Conservation (phyloP, 2,888 invertebrate genomes). For the Augiades crinisus region DNA sequence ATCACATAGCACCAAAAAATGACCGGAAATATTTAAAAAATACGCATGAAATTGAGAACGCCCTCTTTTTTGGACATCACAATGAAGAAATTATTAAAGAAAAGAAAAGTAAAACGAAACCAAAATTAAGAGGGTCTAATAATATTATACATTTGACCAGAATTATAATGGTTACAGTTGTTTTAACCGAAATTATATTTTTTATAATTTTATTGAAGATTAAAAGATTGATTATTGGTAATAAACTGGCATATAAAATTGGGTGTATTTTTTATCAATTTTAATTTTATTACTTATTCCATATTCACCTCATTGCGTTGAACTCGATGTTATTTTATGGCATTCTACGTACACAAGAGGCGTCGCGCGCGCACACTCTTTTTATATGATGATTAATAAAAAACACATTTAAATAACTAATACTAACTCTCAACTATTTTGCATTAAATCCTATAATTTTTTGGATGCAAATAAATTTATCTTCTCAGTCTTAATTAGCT, state of each 20-base stretch:
- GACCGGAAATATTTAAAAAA: too few relatives aligned
- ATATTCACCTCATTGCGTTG: slow-evolving; percentile 1
- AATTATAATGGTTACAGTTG: too few relatives aligned
- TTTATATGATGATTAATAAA: neutral
- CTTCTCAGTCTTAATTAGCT: neutral
- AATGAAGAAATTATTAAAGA: too few relatives aligned
- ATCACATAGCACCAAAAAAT: too few relatives aligned
- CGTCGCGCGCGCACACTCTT: slow-evolving; percentile 1
- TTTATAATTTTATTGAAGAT: too few relatives aligned
- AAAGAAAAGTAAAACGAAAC: too few relatives aligned
- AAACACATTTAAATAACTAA: neutral
- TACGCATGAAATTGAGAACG: too few relatives aligned
- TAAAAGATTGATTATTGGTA: too few relatives aligned
- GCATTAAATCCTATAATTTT: neutral
- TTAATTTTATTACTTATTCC: neutral
- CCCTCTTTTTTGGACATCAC: too few relatives aligned
- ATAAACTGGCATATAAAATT: neutral
- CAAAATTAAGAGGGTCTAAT: too few relatives aligned
- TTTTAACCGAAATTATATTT: too few relatives aligned
- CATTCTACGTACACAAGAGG: neutral
- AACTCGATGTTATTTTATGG: neutral
- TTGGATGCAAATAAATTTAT: neutral
- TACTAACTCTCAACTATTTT: neutral
- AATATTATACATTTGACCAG: too few relatives aligned
- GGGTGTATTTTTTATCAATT: neutral